phyloP scores from a whole-genome alignment of 2,797 vertebrate species.

The Pseudomugil gertrudae region DNA sequence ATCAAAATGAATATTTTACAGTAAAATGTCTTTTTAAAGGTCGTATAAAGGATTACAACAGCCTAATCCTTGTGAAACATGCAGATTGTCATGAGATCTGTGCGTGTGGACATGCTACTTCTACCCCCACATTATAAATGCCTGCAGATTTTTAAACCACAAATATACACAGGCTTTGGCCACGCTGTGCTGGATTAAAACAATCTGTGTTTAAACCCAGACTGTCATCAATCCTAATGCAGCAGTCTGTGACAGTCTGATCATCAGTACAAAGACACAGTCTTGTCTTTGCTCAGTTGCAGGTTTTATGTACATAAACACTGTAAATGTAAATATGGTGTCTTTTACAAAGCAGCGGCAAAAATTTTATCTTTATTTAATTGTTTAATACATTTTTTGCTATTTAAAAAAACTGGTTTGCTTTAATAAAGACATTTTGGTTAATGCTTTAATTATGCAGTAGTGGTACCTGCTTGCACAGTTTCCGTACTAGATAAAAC shows the following conservation, averaged over 20 bases:
- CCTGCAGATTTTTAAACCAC: constrained; percentile 26
- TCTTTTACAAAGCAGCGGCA: not conserved
- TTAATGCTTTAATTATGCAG: not conserved
- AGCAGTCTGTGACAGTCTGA: constrained; percentile 23
- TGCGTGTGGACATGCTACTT: constrained; percentile 22
- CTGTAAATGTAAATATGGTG: not conserved
- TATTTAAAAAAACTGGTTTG: not conserved
- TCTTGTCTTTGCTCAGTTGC: not conserved
- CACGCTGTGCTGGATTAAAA: constrained; percentile 55
- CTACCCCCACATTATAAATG: constrained; percentile 25
- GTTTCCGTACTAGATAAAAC: not conserved
- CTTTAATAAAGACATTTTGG: constrained; percentile 2
- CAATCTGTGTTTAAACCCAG: constrained; percentile 43
- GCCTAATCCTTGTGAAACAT: constrained; percentile 53
- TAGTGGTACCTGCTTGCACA: not conserved
- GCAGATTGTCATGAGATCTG: constrained; percentile 48
- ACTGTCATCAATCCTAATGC: constrained; percentile 17
- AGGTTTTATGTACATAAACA: not conserved
- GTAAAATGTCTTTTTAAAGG: constrained; percentile 21
- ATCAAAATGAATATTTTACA: constrained; percentile 5
- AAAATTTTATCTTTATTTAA: not conserved
- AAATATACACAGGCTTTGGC: constrained; percentile 13
- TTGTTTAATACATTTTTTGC: not conserved
- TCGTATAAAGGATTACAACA: constrained; percentile 37
- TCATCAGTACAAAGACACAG: not conserved